phyloP scores from a whole-genome alignment of 2,888 invertebrate species.

The Notocelia uddmanniana region DNA sequence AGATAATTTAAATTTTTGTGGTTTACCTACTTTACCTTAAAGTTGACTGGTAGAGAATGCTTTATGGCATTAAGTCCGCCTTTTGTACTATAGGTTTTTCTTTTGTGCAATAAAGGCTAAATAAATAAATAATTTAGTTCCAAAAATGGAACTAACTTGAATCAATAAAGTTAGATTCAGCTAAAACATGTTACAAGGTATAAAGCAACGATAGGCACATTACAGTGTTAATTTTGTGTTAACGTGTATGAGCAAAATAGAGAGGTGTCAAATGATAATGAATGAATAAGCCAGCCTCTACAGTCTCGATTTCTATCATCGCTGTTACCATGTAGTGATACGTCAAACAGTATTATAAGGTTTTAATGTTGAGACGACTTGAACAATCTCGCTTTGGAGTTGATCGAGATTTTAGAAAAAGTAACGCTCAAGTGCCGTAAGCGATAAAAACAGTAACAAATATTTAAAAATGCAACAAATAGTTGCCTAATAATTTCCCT shows the following conservation, averaged over 20 bases:
- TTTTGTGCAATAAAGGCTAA: no score
- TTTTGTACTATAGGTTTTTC: no score
- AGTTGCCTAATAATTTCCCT: not conserved
- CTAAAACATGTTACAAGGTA: not conserved
- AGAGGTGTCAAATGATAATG: not conserved
- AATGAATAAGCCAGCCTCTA: conserved; percentile 18
- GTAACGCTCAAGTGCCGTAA: conserved; percentile 50
- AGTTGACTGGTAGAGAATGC: no score
- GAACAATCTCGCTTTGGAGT: conserved; percentile 55
- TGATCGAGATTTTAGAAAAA: conserved; percentile 33
- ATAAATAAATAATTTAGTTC: no score
- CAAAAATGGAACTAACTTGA: no score
- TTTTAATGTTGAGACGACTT: conserved; percentile 59
- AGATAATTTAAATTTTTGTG: no score
- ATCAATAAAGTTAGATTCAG: not conserved
- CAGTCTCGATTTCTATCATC: conserved; percentile 20
- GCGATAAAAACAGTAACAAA: not conserved
- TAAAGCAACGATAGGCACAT: not conserved
- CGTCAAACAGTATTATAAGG: conserved; percentile 71
- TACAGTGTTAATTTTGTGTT: not conserved
- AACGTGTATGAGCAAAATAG: not conserved
- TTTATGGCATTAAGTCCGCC: no score
- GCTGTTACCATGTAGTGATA: conserved; percentile 55
- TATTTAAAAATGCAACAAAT: not conserved
- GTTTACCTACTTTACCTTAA: no score